Base-by-base conservation (phyloP, 2,113 vertebrate genomes). In the Heliornis fulica region DNA sequence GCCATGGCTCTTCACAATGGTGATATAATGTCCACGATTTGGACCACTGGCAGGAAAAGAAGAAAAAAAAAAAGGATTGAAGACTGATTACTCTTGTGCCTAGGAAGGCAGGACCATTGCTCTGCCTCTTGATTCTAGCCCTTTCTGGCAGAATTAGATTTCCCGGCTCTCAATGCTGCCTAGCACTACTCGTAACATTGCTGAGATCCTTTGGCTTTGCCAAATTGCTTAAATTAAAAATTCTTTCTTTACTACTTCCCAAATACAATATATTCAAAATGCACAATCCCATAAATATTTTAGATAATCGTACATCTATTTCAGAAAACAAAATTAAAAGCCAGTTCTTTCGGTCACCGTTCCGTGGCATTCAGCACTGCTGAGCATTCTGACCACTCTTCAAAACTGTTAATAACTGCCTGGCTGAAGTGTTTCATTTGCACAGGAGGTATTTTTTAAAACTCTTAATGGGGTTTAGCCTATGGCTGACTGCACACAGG, bases 21-120 rank as follows among this genome's bases (percentile, higher is more conserved):
- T 99, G 97, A 99, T 99, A 97, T 99, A 99, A 97, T 99, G 99
- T 57, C 99, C 99, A 16, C 99, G 98, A 93, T 99, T 99, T 34
- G 99, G 99, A n/a, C 99, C 99, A 43, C 99, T 99, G 91, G 16
- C 87, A 53, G 50, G 68, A 20, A 72, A 41, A 60, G 64, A 32
- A 20, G 20, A 15, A 28, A 28, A 60, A 38, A 43, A 68, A 51
- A 56, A 70, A 32, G 15, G 26, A 32, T 28, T 1, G 38, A 32
- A 70, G 28, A 83, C 11, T 43, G 1, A 29, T 87, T 48, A 87
- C 2, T 43, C 29, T 45, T 11, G 31, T 23, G 50, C 10, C 46
- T 63, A 15, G 65, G 16, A 56, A 76, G 31, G 60, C 74, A 81
- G 56, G 40, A 56, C 13, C 21, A 4, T 14, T 43, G 46, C 36